These are phyloP conservation scores for Sphenodon punctatus DNA, from an alignment of 2,797 vertebrate genomes.

Conservation along the genomic window DNA sequence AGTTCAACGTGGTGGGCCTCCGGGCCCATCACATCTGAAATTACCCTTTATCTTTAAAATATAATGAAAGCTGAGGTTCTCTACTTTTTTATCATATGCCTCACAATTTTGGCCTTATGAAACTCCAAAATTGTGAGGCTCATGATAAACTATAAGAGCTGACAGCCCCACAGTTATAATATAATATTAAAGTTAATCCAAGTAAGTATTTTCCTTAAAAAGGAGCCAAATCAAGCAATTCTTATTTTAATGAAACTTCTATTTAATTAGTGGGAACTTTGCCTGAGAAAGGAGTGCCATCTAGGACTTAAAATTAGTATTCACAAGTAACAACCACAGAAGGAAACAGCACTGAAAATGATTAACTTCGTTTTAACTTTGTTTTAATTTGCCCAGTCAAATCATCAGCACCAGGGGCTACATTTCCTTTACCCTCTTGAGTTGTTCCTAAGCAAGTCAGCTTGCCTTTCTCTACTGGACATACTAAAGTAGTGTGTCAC, in stretches of 20 bases:
- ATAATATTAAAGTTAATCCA: background rate
- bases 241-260: background rate
- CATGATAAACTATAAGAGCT: too few species aligned
- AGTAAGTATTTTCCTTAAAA: background rate
- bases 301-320: background rate
- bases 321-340: background rate
- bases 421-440: background rate
- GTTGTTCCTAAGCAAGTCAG: background rate
- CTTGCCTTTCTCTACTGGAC: background rate
- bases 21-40: too few species aligned
- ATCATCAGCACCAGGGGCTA: background rate
- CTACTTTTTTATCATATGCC: too few species aligned
- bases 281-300: background rate
- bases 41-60: too few species aligned
- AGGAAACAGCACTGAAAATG: background rate
- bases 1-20: too few species aligned
- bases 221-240: background rate
- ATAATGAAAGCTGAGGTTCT: too few species aligned
- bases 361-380: background rate
- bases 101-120: too few species aligned
- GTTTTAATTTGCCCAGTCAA: background rate
- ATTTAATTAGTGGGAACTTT: background rate
- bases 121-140: too few species aligned
- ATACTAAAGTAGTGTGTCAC: background rate
- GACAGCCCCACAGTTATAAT: background rate